These are phyloP conservation scores for Plemyria rubiginata DNA, from an alignment of 2,888 invertebrate genomes.

Conservation along the genomic window DNA sequence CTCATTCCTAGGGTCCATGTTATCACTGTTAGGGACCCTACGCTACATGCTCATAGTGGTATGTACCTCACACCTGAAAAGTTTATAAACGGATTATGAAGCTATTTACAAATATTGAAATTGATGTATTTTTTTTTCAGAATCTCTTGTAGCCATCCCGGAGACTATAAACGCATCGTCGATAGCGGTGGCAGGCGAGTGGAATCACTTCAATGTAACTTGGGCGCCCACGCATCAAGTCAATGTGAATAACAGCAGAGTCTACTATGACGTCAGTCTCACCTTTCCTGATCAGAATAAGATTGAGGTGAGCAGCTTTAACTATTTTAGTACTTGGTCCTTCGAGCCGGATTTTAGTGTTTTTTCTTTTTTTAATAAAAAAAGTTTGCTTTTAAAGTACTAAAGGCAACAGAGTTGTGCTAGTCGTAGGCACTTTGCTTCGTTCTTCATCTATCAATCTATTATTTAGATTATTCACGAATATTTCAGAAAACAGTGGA, in stretches of 20 bases:
- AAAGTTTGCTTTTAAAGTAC: no score
- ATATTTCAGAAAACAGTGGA: constrained; percentile 77
- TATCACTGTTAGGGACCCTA: constrained; percentile 89
- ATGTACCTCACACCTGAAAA: constrained; percentile 43
- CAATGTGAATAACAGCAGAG: constrained; percentile 92
- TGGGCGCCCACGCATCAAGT: constrained; percentile 91
- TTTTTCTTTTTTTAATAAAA: no score
- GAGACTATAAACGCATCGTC: constrained; percentile 87
- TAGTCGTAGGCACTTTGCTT: no score
- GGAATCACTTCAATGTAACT: constrained; percentile 92
- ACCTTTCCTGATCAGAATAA: constrained; percentile 82
- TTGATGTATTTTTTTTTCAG: constrained; percentile 48
- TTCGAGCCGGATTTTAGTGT: no score
- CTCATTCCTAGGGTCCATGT: constrained; percentile 87
- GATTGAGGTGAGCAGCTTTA: constrained; percentile 76
- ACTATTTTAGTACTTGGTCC: not conserved
- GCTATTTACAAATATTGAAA: not conserved
- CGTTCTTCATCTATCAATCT: no score
- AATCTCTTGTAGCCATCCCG: constrained; percentile 88
- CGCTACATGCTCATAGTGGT: constrained; percentile 86
- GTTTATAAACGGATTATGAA: no score
- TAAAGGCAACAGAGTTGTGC: no score
- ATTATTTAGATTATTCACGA: no score
- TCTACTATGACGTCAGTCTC: constrained; percentile 93
- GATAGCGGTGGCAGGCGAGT: constrained; percentile 89